phyloP scores from a whole-genome alignment of 2,888 invertebrate species.

The Agapostemon virescens region DNA sequence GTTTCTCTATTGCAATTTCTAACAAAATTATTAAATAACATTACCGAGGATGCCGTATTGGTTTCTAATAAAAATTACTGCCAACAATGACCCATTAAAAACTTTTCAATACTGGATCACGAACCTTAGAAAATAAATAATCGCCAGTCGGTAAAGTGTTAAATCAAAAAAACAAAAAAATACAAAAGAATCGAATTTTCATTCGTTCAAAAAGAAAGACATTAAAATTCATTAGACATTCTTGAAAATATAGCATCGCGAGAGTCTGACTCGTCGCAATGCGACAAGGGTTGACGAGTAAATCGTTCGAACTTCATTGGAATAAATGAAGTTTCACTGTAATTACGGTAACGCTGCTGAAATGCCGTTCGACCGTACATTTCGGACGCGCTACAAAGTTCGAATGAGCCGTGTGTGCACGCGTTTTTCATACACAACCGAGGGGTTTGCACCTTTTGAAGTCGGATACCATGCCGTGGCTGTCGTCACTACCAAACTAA shows the following conservation, averaged over 20 bases:
- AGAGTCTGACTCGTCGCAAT: not conserved
- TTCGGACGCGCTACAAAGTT: not conserved
- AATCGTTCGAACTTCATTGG: not conserved
- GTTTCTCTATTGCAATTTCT: too few species aligned
- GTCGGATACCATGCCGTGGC: slow-evolving; percentile 25
- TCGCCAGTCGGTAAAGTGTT: too few species aligned
- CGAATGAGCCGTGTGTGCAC: not conserved
- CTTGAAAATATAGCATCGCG: not conserved
- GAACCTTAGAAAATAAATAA: too few species aligned
- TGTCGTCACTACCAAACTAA: slow-evolving; percentile 40
- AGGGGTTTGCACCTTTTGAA: slow-evolving; percentile 49
- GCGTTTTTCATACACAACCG: slow-evolving; percentile 16
- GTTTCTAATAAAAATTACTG: too few species aligned
- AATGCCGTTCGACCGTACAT: not conserved
- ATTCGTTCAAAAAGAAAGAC: not conserved
- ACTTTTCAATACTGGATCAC: too few species aligned
- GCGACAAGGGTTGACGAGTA: not conserved
- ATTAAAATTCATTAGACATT: not conserved
- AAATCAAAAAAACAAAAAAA: too few species aligned
- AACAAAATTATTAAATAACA: too few species aligned
- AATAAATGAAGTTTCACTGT: not conserved
- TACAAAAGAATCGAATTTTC: too few species aligned
- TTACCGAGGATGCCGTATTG: too few species aligned
- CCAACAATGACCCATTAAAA: too few species aligned
- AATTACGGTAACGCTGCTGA: not conserved